Percentiles rank a stretch among this genome's conserved stretches.
These are phyloP conservation scores for Ammodramus savannarum DNA, from an alignment of 2,113 vertebrate species.

Conservation along the genomic window DNA sequence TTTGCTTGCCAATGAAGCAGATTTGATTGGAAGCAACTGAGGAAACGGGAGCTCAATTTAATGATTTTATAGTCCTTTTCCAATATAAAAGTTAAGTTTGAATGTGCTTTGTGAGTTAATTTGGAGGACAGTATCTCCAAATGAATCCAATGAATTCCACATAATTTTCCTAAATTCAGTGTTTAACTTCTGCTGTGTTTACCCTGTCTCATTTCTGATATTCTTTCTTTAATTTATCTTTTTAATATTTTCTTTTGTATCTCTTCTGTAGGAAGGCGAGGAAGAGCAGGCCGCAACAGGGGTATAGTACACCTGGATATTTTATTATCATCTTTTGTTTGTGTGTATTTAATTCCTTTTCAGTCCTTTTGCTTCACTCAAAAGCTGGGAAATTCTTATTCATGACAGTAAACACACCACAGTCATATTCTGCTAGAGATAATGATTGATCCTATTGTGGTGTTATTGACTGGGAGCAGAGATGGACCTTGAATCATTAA, in stretches of 20 bases:
- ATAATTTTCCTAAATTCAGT: background rate
- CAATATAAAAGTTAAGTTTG: background rate
- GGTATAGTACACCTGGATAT: conserved; percentile 9
- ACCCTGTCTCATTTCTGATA: background rate
- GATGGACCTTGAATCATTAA: background rate
- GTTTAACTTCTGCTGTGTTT: background rate
- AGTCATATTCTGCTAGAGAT: background rate
- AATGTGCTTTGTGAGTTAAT: background rate
- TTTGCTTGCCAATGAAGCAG: background rate
- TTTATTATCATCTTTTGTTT: background rate
- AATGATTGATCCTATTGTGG: background rate
- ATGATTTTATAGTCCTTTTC: background rate
- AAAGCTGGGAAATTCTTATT: background rate
- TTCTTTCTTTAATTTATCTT: background rate
- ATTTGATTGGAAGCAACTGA: background rate
- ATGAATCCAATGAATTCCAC: background rate
- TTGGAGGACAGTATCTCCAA: background rate
- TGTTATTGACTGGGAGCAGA: background rate
- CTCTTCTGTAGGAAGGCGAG: background rate
- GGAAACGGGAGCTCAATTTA: background rate
- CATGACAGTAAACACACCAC: background rate
- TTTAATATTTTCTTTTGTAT: background rate
- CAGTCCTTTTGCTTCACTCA: background rate
- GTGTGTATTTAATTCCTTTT: background rate
- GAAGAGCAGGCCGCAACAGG: conserved; percentile 30